Conservation (phyloP, 2,888 invertebrate species). For the Leptothorax acervorum region DNA sequence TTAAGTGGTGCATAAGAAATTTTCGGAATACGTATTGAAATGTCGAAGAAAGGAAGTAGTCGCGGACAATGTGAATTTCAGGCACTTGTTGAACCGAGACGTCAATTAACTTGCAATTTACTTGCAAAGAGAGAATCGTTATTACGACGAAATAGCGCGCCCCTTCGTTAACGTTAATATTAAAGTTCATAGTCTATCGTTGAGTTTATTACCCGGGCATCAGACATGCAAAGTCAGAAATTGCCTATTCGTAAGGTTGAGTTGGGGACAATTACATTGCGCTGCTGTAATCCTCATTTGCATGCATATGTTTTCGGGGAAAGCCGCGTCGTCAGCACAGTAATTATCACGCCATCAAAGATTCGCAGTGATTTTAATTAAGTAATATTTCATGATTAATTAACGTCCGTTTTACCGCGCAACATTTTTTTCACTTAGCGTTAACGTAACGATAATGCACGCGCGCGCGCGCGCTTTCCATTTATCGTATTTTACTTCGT, state of each 20-base stretch:
- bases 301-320: conserved; percentile 42
- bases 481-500: not conserved
- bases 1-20: not conserved
- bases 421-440: not conserved
- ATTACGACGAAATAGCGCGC: not conserved
- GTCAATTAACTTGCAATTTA: conserved; percentile 20
- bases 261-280: conserved; percentile 46
- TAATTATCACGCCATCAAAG: conserved; percentile 26
- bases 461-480: not conserved
- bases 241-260: conserved; percentile 40
- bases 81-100: conserved; percentile 19
- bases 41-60: not conserved
- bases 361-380: conserved; percentile 31
- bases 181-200: conserved; percentile 26
- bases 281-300: conserved; percentile 50
- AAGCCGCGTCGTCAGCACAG: not conserved
- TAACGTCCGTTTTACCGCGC: not conserved
- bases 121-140: conserved; percentile 11
- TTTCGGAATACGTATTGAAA: not conserved
- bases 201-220: conserved; percentile 36
- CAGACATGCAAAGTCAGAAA: conserved; percentile 52
- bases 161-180: conserved; percentile 37
- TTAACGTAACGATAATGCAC: not conserved
- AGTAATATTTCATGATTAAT: conserved; percentile 1
- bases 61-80: not conserved